A percentile compares a stretch with the other conserved stretches of the same genome.
Conservation (phyloP, 2,888 invertebrate genomes). For the Athalia rosae region DNA sequence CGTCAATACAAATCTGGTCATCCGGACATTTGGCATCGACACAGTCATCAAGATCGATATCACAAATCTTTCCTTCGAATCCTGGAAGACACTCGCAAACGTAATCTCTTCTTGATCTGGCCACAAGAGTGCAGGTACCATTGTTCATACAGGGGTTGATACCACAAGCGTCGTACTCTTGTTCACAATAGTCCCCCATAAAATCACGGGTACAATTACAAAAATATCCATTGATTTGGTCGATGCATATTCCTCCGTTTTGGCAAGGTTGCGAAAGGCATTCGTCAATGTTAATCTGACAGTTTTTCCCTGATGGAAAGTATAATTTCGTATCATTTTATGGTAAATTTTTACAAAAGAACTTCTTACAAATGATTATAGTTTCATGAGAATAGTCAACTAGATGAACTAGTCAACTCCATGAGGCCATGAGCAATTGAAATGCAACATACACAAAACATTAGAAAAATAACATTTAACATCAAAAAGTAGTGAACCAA, state of each 20-base stretch:
- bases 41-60: constrained; percentile 82
- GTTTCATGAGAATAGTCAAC: neutral
- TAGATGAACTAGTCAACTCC: neutral
- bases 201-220: constrained; percentile 78
- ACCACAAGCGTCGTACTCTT: constrained; percentile 77
- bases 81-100: constrained; percentile 81
- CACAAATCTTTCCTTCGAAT: constrained; percentile 81
- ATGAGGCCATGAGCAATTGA: neutral
- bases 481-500: neutral
- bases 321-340: neutral
- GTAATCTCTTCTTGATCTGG: constrained; percentile 74
- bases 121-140: constrained; percentile 76
- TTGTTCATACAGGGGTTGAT: constrained; percentile 80
- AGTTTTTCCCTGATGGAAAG: constrained; percentile 74
- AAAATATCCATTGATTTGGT: constrained; percentile 74
- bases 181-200: constrained; percentile 78
- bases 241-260: constrained; percentile 76
- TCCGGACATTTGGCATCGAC: constrained; percentile 74
- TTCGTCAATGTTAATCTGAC: constrained; percentile 75
- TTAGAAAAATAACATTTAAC: constrained; percentile 2
- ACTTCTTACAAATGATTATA: neutral
- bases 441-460: neutral
- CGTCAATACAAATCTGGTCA: constrained; percentile 76
- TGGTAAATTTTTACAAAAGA: neutral
- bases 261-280: constrained; percentile 75